Evolutionary conservation across 2,797 vertebrate genomes (phyloP), one percentile per base, ranked within the genome.

Genomic region (Myotis findleyi): DNA sequence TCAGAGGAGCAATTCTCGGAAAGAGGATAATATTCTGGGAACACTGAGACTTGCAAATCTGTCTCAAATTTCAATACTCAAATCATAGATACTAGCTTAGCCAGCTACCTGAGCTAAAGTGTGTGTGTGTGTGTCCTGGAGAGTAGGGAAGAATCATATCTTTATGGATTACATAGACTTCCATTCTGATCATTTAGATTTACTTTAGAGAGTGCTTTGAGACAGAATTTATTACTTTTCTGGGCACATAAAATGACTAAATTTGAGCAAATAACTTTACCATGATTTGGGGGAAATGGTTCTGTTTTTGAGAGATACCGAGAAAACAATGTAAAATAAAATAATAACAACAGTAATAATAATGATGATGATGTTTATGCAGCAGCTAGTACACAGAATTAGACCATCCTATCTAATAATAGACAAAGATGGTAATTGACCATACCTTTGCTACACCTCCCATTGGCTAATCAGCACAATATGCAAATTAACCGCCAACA

Each of bases 311-410:
- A 89, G 55, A 68, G 68, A 72, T 27, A 59, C 0, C 57, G 27
- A 90, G 62, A 91, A 88, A 84, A 64, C 16, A 87, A 79, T 80
- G 8, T 44, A 72, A 95, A 84, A 55, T 1, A 62, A 72, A 73
- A 69, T 1, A 59, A 62, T 79, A 25, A 18, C 4, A 55, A 30
- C 2, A 49, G 3, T 41, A 23, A 27, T 66, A 3, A 17, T 44
- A 6, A 53, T 66, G 9, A 11, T 53, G 23, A 59, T 59, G 9
- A 59, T 59, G 2, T 36, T 68, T 41, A 69, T 38, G 16, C 30
- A 77, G 5, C 3, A 64, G 25, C 17, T 30, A 68, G 14, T 62
- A 3, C 30, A n/a, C 7, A 75, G 23, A 91, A 66, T 23, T 17
- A 77, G 21, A 69, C 55, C 2, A 14, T 44, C 44, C 44, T 44